phyloP scores from a whole-genome alignment of 2,888 invertebrate species.

The Drosophila incognita region DNA sequence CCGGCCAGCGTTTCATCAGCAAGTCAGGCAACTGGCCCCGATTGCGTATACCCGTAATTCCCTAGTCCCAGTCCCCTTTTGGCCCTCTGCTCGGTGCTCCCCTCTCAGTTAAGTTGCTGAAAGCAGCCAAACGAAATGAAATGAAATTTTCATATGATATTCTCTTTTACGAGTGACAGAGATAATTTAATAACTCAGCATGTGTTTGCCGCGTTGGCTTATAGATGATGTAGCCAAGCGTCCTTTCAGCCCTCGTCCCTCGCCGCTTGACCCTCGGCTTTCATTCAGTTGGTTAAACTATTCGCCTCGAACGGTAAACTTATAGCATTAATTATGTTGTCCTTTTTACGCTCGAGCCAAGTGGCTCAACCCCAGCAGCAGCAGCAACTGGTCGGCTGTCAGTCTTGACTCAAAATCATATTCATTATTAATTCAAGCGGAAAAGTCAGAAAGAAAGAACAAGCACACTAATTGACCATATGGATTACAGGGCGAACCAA shows the following conservation, averaged over 20 bases:
- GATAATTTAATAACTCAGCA: constrained; percentile 78
- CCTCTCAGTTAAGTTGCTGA: constrained; percentile 40
- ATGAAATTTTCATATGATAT: constrained; percentile 79
- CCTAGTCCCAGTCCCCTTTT: background rate
- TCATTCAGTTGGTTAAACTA: constrained; percentile 48
- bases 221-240: constrained; percentile 35
- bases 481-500: constrained; percentile 60
- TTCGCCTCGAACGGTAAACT: constrained; percentile 39
- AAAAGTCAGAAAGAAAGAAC: constrained; percentile 74
- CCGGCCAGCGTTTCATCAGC: constrained; percentile 37
- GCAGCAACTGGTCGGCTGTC: background rate
- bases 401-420: constrained; percentile 50
- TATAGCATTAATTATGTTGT: constrained; percentile 77
- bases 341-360: constrained; percentile 71
- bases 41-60: constrained; percentile 1
- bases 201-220: constrained; percentile 60
- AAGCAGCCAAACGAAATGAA: constrained; percentile 74
- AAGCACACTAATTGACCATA: constrained; percentile 77
- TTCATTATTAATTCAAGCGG: constrained; percentile 75
- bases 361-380: constrained; percentile 4
- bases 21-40: constrained; percentile 17
- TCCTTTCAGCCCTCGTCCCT: background rate
- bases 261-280: constrained; percentile 2
- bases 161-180: constrained; percentile 73
- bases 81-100: background rate